Base-by-base conservation (phyloP, 2,113 vertebrate species). In the Hippopotamus amphibius region DNA sequence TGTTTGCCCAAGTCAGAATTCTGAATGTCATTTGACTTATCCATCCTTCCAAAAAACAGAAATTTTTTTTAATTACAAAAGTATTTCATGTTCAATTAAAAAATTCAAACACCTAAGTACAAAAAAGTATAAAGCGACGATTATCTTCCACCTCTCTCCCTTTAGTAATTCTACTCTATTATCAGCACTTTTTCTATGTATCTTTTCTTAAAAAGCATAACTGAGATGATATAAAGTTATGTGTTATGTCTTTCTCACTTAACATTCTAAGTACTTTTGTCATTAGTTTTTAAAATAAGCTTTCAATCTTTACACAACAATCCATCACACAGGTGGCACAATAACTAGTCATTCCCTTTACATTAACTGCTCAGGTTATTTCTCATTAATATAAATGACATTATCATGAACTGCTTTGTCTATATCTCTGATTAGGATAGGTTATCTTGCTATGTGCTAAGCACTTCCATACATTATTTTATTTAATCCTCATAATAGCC, bases 251-350 rank as follows among this genome's bases (percentile, higher is more conserved):
- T 93, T 93, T 72, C 83, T 77, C 37, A 83, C 19, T 84, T 71
- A 85, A 89, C n/a, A 83, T 3, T 69, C 28, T 81, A 37, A 92
- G n/a, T 8, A 80, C 33, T 85, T 79, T 41, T 71, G 90, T 72
- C 26, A 68, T 43, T 82, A 83, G 41, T 30, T 85, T 85, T 63
- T 57, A 55, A 13, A 65, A 50, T 87, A 94, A 74, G 33, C 12
- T 63, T 88, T 79, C 43, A 90, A 74, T 69, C 76, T 88, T 95
- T 57, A 84, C 11, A 74, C 46, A 82, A 88, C 68, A 96, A 82
- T 82, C 50, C 30, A 88, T 80, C 8, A 80, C 21, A 81, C 22
- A 66, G 21, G 65, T 68, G 26, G 57, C 48, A 93, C 46, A 72
- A 28, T 61, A 81, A 72, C 63, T 76, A 48, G 72, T 53, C 57